Evolutionary conservation across 2,113 vertebrate species (phyloP), one percentile per base, ranked within the genome.

Genomic region (Lepus europaeus): DNA sequence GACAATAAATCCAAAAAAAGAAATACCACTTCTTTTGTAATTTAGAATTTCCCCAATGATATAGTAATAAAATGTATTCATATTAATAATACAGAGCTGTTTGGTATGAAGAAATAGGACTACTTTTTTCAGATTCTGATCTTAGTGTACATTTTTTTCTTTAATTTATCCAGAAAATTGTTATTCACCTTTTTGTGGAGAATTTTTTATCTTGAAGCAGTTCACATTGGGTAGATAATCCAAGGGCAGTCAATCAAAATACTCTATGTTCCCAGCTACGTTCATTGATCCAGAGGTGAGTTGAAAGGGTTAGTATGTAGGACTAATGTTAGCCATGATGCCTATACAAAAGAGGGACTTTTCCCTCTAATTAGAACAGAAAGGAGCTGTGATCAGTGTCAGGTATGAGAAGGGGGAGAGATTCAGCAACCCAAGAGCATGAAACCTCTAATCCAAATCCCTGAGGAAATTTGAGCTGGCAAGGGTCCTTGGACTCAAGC

Each of bases 41-140:
- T 83, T 82, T 78, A 83, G 31, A 78, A 69, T 87, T 91, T 94
- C 9, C 17, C 49, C 27, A 74, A 20, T 68, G 29, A 20, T 90
- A 77, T 51, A 59, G 84, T 93, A 73, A 78, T 90, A 85, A 70
- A 73, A 20, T 72, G 63, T 78, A 61, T 95, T 82, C 27, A 68
- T 82, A 17, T 20, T 77, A 73, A 77, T 63, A 91, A 56, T 77
- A 59, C 0, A 79, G 33, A 83, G 61, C 31, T 92, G 64, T 85
- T 89, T 96, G 36, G 16, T 74, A 87, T 92, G 45, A 51, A 51
- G 10, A 49, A 81, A 61, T 53, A 78, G 81, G 85, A 66, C 27
- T 64, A 73, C 10, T 39, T 53, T 29, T 91, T 74, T 92, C 19
- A 53, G 53, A 53, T 70, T 19, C 86, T 9, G 27, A 49, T 83